Evolutionary conservation across 2,797 vertebrate genomes (phyloP).

Genomic region (Poecilia picta): DNA sequence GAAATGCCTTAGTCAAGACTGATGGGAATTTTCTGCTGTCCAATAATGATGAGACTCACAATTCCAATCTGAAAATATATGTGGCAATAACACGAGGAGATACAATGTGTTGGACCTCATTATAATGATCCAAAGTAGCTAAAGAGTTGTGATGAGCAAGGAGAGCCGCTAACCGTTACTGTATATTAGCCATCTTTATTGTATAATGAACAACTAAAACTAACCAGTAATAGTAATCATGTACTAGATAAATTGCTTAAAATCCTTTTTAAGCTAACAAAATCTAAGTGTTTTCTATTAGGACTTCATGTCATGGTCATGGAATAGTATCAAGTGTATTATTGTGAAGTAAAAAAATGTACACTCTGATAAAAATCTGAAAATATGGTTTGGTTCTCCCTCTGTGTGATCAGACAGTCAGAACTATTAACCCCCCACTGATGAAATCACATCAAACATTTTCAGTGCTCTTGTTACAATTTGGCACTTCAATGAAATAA

Average conservation of each 20-base stretch:
- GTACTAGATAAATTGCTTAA: background rate
- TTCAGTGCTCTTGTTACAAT: background rate
- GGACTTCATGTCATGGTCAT: background rate
- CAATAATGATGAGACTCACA: background rate
- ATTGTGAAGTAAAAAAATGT: background rate
- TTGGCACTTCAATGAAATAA: background rate
- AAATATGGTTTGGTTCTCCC: background rate
- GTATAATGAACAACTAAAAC: background rate
- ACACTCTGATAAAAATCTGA: background rate
- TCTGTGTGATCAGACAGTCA: background rate
- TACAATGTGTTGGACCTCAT: background rate
- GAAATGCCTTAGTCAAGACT: conserved; percentile 15
- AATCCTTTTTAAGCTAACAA: background rate
- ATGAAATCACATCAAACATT: no score
- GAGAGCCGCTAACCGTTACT: background rate
- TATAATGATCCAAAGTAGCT: background rate
- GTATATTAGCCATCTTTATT: background rate
- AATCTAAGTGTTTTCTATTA: no score
- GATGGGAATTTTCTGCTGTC: background rate
- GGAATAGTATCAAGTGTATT: background rate
- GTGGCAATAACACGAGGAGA: background rate
- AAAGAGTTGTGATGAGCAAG: background rate
- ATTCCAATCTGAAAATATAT: background rate
- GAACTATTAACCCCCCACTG: no score
- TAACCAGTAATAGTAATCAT: no score